phyloP scores from a whole-genome alignment of 2,888 invertebrate genomes.

The Drosophila gaucha region DNA sequence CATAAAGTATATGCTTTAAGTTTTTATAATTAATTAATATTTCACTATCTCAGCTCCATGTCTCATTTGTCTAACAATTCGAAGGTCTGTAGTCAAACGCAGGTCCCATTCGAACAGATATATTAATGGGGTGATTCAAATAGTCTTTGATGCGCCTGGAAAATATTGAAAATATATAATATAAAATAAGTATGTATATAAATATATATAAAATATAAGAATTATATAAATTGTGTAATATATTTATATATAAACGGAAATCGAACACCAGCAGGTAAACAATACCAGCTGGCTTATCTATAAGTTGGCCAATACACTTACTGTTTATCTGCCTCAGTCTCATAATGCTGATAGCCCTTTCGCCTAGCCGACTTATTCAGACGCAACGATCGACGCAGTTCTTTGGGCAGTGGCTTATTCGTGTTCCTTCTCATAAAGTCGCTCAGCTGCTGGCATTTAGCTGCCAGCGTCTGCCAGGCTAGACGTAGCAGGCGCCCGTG shows the following conservation, averaged over 20 bases:
- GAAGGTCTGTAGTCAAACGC: constrained; percentile 61
- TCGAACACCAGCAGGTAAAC: constrained; percentile 19
- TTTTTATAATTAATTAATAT: background rate
- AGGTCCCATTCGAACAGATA: constrained; percentile 64
- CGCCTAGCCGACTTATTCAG: constrained; percentile 77
- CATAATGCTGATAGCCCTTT: constrained; percentile 74
- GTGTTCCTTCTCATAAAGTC: constrained; percentile 61
- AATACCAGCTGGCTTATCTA: constrained; percentile 56
- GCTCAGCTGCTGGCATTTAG: constrained; percentile 68
- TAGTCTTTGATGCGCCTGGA: constrained; percentile 51
- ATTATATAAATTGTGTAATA: background rate
- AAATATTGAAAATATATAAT: background rate
- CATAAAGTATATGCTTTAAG: constrained; percentile 1
- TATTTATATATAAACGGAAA: background rate
- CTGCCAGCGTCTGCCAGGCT: constrained; percentile 71
- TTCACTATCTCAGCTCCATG: background rate
- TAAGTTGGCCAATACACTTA: constrained; percentile 24
- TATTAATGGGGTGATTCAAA: constrained; percentile 56
- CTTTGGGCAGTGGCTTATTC: constrained; percentile 78
- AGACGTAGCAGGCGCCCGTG: constrained; percentile 53
- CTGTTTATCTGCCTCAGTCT: constrained; percentile 81
- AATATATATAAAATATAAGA: background rate
- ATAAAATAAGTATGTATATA: too few relatives aligned
- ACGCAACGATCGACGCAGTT: constrained; percentile 75
- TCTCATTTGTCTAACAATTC: constrained; percentile 24